A percentile compares a stretch with the other conserved stretches of the same genome.
These are phyloP conservation scores for Bos javanicus DNA, from an alignment of 2,113 vertebrate genomes.

Conservation along the genomic window DNA sequence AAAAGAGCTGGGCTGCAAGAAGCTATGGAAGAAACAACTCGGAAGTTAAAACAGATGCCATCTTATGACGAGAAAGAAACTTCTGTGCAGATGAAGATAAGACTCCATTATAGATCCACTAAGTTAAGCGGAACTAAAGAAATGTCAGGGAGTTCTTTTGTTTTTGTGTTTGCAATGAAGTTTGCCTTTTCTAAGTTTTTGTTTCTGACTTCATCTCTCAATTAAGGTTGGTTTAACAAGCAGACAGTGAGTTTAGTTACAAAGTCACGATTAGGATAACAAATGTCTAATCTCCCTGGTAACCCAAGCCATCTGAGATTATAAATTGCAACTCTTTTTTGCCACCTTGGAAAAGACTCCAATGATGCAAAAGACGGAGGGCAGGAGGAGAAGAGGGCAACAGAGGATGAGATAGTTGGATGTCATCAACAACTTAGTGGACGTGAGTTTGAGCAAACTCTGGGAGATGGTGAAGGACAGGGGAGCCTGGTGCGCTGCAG, in stretches of 20 bases:
- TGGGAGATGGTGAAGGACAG: background rate
- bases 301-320: background rate
- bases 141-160: background rate
- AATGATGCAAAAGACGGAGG: rapidly evolving
- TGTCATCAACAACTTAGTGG: background rate
- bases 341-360: background rate
- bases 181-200: background rate
- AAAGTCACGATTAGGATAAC: background rate
- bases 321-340: constrained; percentile 14
- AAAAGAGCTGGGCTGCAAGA: background rate
- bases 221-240: background rate
- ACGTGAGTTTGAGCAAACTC: background rate
- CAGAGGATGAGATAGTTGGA: background rate
- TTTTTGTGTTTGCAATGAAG: background rate
- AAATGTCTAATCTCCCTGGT: background rate
- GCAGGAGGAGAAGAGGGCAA: background rate
- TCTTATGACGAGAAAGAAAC: background rate
- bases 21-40: background rate
- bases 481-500: background rate
- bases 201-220: background rate
- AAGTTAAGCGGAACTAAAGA: background rate
- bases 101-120: background rate
- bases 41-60: background rate
- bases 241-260: background rate
- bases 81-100: background rate